Conservation (phyloP, 2,888 invertebrate genomes). For the Phania funesta region DNA sequence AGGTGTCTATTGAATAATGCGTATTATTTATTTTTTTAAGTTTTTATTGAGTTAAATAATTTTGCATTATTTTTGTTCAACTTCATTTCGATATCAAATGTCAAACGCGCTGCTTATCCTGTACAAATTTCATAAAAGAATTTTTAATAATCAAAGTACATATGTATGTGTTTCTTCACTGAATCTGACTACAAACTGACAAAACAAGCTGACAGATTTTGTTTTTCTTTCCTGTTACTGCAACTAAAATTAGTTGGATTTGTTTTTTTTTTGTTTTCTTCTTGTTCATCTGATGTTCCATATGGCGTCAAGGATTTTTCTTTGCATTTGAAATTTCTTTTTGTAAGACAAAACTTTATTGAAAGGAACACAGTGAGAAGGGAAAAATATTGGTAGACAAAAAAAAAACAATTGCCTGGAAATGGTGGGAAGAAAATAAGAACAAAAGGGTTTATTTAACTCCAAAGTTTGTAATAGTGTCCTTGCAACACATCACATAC, state of each 20-base stretch:
- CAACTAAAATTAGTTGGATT: not conserved
- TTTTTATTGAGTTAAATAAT: too few relatives aligned
- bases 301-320: slow-evolving; percentile 13
- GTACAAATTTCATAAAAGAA: too few relatives aligned
- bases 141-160: too few relatives aligned
- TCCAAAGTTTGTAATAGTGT: slow-evolving; percentile 25
- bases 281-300: slow-evolving; percentile 4
- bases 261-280: not conserved
- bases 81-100: too few relatives aligned
- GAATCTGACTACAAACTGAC: not conserved
- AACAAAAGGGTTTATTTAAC: slow-evolving; percentile 37
- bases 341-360: too few relatives aligned
- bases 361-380: not conserved
- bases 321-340: not conserved
- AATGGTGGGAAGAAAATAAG: not conserved
- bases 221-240: not conserved
- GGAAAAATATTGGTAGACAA: slow-evolving; percentile 11
- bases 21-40: too few relatives aligned
- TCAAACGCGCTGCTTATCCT: too few relatives aligned
- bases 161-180: too few relatives aligned
- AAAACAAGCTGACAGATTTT: not conserved
- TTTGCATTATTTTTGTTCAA: too few relatives aligned
- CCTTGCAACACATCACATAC: slow-evolving; percentile 26
- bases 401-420: not conserved
- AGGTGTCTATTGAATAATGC: too few relatives aligned